phyloP scores from a whole-genome alignment of 2,888 invertebrate species.

The Trichacis sp. region DNA sequence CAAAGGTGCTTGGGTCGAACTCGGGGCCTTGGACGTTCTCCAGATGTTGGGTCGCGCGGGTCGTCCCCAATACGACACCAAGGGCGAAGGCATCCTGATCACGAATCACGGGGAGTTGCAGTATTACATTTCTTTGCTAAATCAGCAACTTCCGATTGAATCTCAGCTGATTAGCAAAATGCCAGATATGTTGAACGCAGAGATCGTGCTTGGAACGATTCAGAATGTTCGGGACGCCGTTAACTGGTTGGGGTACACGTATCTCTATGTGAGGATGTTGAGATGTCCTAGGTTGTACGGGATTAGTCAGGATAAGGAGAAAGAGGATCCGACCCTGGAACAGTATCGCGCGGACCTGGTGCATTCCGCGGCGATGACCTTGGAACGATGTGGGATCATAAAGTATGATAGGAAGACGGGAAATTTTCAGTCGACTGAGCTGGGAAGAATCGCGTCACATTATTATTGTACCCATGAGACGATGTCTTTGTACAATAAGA shows the following conservation, averaged over 20 bases:
- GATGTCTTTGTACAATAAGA: conserved; percentile 95
- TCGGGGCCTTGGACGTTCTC: conserved; percentile 96
- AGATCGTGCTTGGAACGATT: conserved; percentile 95
- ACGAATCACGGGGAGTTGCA: conserved; percentile 99
- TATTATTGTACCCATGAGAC: conserved; percentile 98
- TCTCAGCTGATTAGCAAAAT: conserved; percentile 93
- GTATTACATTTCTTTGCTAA: conserved; percentile 96
- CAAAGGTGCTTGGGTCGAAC: conserved; percentile 97
- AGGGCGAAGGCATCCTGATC: conserved; percentile 96
- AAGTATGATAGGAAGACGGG: conserved; percentile 97
- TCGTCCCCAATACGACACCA: conserved; percentile 93
- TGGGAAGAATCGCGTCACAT: conserved; percentile 97
- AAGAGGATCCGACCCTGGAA: conserved; percentile 88
- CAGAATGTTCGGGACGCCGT: conserved; percentile 91
- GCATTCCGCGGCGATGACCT: conserved; percentile 90
- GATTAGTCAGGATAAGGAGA: conserved; percentile 78
- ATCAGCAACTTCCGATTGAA: conserved; percentile 98
- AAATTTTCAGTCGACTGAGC: conserved; percentile 88
- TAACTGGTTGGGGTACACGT: conserved; percentile 95
- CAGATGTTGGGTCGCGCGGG: conserved; percentile 99
- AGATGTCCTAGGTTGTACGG: conserved; percentile 91
- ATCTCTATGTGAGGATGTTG: conserved; percentile 95
- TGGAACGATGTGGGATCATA: conserved; percentile 94
- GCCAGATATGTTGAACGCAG: conserved; percentile 97
- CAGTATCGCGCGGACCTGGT: conserved; percentile 93